A percentile compares a stretch with the other conserved stretches of the same genome.
These are phyloP conservation scores for Drosophila sturtevanti DNA, from an alignment of 1,140 invertebrate species.

Conservation along the genomic window DNA sequence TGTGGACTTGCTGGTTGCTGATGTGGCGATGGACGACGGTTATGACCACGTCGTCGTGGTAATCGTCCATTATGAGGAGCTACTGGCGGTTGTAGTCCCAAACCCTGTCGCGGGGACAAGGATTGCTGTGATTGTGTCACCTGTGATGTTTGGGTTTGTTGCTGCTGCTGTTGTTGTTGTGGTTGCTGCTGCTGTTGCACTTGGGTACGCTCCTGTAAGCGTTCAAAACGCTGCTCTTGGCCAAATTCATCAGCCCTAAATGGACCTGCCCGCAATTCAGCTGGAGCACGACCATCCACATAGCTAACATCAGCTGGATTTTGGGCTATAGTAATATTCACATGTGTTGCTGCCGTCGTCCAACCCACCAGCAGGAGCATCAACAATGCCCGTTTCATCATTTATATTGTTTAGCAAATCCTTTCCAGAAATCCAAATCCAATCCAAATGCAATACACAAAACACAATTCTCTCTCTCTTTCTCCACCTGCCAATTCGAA, in stretches of 20 bases:
- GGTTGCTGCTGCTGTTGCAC: conserved; percentile 29
- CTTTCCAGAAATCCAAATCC: background rate
- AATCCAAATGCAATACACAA: background rate
- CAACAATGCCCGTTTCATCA: conserved; percentile 46
- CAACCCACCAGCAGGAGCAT: conserved; percentile 57
- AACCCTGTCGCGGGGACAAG: conserved; percentile 47
- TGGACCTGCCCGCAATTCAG: conserved; percentile 67
- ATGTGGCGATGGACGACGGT: conserved; percentile 45
- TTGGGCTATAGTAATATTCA: conserved; percentile 78
- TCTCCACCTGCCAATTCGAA: conserved; percentile 40
- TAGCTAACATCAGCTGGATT: conserved; percentile 75
- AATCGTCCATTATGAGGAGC: conserved; percentile 34
- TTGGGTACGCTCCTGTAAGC: conserved; percentile 54
- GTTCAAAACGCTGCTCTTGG: conserved; percentile 47
- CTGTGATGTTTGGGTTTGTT: conserved; percentile 10
- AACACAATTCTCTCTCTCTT: conserved; percentile 31
- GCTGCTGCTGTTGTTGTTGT: conserved; percentile 25
- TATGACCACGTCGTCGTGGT: conserved; percentile 49
- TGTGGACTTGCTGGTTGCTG: conserved; percentile 58
- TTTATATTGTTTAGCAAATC: conserved; percentile 19
- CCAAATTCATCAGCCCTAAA: background rate
- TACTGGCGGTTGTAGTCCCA: conserved; percentile 47
- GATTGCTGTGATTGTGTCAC: conserved; percentile 27
- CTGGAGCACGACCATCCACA: conserved; percentile 67
- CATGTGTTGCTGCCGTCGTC: conserved; percentile 67